Conservation (phyloP, 37 sponge, comb jelly and placozoan species). For the Mnemiopsis leidyi region DNA sequence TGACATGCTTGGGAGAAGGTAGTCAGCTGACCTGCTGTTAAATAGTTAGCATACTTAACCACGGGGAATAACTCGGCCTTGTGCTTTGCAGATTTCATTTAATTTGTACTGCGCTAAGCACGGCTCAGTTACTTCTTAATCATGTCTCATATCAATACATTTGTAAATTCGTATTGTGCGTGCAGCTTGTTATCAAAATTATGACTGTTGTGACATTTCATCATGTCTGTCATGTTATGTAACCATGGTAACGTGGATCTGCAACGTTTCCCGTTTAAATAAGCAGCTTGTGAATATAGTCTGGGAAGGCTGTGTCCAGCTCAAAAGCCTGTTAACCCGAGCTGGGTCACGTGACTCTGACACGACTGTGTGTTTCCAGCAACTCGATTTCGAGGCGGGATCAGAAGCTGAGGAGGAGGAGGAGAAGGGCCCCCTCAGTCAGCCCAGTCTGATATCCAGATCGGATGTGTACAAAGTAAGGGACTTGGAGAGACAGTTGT, state of each 20-base stretch:
- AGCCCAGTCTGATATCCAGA: not conserved
- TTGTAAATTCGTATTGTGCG: not conserved
- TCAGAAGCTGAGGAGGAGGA: not conserved
- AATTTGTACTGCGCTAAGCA: no score
- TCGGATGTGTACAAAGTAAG: not conserved
- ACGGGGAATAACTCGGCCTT: no score
- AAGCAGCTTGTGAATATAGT: not conserved
- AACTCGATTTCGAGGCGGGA: not conserved
- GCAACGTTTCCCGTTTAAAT: not conserved
- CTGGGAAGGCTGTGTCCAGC: not conserved
- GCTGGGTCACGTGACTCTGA: not conserved
- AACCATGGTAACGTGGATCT: not conserved
- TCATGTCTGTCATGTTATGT: not conserved
- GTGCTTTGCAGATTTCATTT: not conserved
- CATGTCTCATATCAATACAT: not conserved
- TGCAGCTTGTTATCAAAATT: no score
- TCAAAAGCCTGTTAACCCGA: not conserved
- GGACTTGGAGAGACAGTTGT: slow-evolving; percentile 1
- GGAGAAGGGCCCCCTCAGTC: no score
- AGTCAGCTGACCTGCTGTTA: no score
- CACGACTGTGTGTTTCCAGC: not conserved
- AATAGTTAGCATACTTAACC: no score
- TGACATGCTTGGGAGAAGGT: no score
- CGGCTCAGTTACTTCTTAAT: not conserved
- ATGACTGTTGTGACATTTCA: no score